A percentile compares a stretch with the other conserved stretches of the same genome.
These are phyloP conservation scores for Polypterus senegalus DNA, from an alignment of 2,113 vertebrate species.

Conservation along the genomic window DNA sequence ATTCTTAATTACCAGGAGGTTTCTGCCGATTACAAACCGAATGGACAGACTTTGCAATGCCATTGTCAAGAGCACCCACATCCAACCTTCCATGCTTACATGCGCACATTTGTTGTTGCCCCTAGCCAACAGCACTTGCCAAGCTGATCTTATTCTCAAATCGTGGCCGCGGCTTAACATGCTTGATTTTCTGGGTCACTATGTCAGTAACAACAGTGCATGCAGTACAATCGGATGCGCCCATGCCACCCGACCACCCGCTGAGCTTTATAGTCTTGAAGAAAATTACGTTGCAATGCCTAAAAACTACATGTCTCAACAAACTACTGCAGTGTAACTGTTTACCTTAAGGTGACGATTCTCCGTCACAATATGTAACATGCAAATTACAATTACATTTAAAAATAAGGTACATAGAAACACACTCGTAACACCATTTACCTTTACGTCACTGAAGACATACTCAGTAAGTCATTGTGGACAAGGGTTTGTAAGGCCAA, in stretches of 20 bases:
- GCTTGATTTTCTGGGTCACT: constrained; percentile 23
- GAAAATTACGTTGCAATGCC: constrained; percentile 8
- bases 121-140: no score
- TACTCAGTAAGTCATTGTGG: constrained; percentile 16
- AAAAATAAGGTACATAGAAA: constrained; percentile 7
- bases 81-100: no score
- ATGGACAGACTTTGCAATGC: no score
- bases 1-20: no score
- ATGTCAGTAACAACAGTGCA: constrained; percentile 16
- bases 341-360: constrained; percentile 26
- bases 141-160: no score
- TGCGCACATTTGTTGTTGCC: no score
- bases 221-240: no score
- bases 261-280: constrained; percentile 11
- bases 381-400: constrained; percentile 28
- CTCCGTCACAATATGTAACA: constrained; percentile 7
- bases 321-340: constrained; percentile 23
- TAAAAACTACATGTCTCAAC: constrained; percentile 18
- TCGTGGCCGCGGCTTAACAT: constrained; percentile 1
- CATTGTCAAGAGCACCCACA: no score
- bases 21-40: no score
- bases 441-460: constrained; percentile 7
- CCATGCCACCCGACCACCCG: no score
- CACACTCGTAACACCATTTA: not conserved
- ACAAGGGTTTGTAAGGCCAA: not conserved